phyloP scores from a whole-genome alignment of 1,140 invertebrate genomes.

The Pseudomyrmex pallidus region DNA sequence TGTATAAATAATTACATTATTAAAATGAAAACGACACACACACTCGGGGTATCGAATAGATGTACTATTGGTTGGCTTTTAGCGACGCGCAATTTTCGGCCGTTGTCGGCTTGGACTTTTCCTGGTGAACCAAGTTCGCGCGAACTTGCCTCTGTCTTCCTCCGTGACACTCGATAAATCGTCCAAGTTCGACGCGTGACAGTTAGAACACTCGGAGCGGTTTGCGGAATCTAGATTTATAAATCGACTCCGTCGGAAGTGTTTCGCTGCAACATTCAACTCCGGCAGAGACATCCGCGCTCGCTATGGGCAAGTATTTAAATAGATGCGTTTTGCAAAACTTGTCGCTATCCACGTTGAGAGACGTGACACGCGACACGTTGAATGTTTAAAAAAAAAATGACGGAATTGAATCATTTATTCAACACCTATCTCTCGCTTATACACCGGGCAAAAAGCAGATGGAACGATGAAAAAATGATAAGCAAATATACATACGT shows the following conservation, averaged over 20 bases:
- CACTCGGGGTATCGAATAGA: too few relatives aligned
- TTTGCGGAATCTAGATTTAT: slow-evolving; percentile 57
- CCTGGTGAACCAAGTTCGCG: slow-evolving; percentile 36
- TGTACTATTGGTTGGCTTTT: not conserved
- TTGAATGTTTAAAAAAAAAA: slow-evolving; percentile 42
- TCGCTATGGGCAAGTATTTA: slow-evolving; percentile 46
- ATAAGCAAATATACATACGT: slow-evolving; percentile 30
- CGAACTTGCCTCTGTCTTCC: slow-evolving; percentile 47
- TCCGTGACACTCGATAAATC: slow-evolving; percentile 56
- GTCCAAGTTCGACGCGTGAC: slow-evolving; percentile 52
- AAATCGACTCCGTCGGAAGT: slow-evolving; percentile 46
- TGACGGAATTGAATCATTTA: slow-evolving; percentile 47
- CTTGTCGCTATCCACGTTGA: slow-evolving; percentile 2
- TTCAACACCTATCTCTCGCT: slow-evolving; percentile 40
- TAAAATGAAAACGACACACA: too few relatives aligned
- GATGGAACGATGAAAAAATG: slow-evolving; percentile 47
- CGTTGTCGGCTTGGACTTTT: slow-evolving; percentile 26
- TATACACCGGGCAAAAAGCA: not conserved
- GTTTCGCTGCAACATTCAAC: slow-evolving; percentile 49
- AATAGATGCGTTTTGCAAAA: slow-evolving; percentile 49
- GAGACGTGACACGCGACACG: slow-evolving; percentile 23
- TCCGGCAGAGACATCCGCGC: slow-evolving; percentile 34
- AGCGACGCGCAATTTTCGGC: slow-evolving; percentile 11
- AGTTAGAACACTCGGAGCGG: slow-evolving; percentile 47
- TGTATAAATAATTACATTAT: too few relatives aligned